Base-by-base conservation (phyloP, 2,113 vertebrate genomes). In the Microtus pennsylvanicus region DNA sequence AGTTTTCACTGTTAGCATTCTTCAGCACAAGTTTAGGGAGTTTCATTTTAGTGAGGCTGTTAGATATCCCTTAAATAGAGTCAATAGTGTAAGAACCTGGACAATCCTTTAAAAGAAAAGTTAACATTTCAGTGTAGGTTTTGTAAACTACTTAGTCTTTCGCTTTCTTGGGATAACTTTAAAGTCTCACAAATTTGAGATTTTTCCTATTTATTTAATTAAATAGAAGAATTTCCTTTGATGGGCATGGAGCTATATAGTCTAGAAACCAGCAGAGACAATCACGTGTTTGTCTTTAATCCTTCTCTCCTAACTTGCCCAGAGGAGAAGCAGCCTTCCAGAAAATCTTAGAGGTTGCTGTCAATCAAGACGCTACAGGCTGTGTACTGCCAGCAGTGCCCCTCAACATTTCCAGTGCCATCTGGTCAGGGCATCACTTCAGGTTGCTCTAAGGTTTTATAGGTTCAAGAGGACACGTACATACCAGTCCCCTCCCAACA, bases 401-500 rank as follows among this genome's bases (percentile, higher is more conserved):
- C n/a, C 28, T 78, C 61, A 35, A 6, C 8, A 89, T 77, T 93
- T 65, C 77, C 94, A 94, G 94, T 95, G 89, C 94, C 95, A 95
- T 86, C 94, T 97, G 94, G 74, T 78, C 91, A 90, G 96, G 19
- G 61, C n/a, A 74, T 95, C 96, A 90, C 85, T 94, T 97, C 89
- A 97, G 97, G 96, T 97, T 89, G 76, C 95, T 97, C 35, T 5
- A 77, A 98, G 96, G 45, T 24, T 87, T 98, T 97, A 70, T 96
- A 98, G 96, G 97, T 98, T 98, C 97, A 96, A 97, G 63, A 96
- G 63, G 88, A 97, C 38, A 94, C 76, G 94, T 97, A 38, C 96
- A 77, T 70, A 42, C 19, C 45, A 50, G 93, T 76, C 1, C 33
- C 63, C 61, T 74, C 86, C 90, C 58, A 96, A 98, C 93, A 97